phyloP scores from a whole-genome alignment of 2,797 vertebrate genomes.

The Semotilus atromaculatus region DNA sequence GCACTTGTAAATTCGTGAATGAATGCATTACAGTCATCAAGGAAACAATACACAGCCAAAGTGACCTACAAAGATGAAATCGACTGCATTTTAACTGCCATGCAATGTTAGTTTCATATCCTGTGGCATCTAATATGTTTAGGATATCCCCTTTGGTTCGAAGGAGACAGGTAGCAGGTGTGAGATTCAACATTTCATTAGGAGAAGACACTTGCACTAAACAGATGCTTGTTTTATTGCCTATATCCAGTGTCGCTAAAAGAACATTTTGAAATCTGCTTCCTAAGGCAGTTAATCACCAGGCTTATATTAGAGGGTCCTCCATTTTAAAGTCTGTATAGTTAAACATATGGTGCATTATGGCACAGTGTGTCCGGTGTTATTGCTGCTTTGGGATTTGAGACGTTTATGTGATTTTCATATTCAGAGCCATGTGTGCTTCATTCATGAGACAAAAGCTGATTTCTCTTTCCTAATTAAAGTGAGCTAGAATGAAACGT shows the following conservation, averaged over 20 bases:
- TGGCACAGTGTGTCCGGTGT: conserved; percentile 55
- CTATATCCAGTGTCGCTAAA: conserved; percentile 29
- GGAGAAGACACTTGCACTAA: conserved; percentile 26
- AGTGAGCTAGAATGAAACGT: conserved; percentile 39
- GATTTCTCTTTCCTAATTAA: conserved; percentile 48
- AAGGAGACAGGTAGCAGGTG: conserved; percentile 50
- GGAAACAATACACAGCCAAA: conserved; percentile 46
- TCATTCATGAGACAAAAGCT: conserved; percentile 42
- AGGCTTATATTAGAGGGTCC: conserved; percentile 44
- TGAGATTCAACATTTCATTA: conserved; percentile 49
- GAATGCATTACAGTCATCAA: conserved; percentile 64
- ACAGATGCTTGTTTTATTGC: conserved; percentile 41
- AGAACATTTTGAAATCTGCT: conserved; percentile 44
- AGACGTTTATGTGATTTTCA: conserved; percentile 50
- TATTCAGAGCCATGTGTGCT: conserved; percentile 45
- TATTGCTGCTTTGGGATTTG: conserved; percentile 54
- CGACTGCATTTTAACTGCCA: conserved; percentile 23
- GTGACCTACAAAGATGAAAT: conserved; percentile 61
- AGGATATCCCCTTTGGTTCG: conserved; percentile 37
- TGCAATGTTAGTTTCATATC: conserved; percentile 45
- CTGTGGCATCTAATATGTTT: conserved; percentile 46
- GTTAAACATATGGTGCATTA: conserved; percentile 61
- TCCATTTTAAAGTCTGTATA: conserved; percentile 56
- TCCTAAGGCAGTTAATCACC: conserved; percentile 46
- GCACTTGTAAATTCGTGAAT: conserved; percentile 51